phyloP scores from a whole-genome alignment of 2,113 vertebrate species.

The Axis porcinus region DNA sequence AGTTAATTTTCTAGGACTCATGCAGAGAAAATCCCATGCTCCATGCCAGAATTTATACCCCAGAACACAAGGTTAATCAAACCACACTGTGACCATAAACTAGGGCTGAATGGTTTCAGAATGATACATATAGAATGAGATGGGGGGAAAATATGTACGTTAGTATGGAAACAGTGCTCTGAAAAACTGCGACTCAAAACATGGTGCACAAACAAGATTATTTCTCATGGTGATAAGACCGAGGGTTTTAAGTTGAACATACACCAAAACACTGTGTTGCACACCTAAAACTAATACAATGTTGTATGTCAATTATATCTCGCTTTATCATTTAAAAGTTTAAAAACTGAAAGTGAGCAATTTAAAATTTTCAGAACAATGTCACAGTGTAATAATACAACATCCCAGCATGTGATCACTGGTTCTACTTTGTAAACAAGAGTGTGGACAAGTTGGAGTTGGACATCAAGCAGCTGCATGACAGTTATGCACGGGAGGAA shows the following conservation, averaged over 20 bases:
- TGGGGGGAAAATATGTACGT: too few relatives aligned
- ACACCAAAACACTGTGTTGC: not conserved
- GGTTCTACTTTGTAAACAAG: not conserved
- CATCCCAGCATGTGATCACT: not conserved
- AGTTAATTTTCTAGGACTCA: not conserved
- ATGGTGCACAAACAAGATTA: not conserved
- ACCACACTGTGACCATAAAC: not conserved
- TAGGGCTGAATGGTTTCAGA: not conserved
- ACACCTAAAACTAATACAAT: not conserved
- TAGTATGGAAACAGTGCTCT: not conserved
- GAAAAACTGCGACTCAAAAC: not conserved
- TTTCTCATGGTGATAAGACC: not conserved
- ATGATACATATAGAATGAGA: not conserved
- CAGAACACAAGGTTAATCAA: not conserved
- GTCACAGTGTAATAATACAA: not conserved
- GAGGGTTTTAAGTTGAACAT: not conserved
- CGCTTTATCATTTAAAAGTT: not conserved
- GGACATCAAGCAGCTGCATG: fast-evolving
- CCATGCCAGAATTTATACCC: not conserved
- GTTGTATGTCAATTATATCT: not conserved
- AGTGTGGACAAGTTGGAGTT: not conserved
- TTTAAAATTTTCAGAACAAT: not conserved
- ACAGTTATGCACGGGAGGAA: fast-evolving
- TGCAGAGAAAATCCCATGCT: not conserved
- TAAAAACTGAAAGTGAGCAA: not conserved